Evolutionary conservation across 2,888 invertebrate species (phyloP), one percentile per base, ranked within the genome.

Genomic region (Schrankia costaestrigalis): DNA sequence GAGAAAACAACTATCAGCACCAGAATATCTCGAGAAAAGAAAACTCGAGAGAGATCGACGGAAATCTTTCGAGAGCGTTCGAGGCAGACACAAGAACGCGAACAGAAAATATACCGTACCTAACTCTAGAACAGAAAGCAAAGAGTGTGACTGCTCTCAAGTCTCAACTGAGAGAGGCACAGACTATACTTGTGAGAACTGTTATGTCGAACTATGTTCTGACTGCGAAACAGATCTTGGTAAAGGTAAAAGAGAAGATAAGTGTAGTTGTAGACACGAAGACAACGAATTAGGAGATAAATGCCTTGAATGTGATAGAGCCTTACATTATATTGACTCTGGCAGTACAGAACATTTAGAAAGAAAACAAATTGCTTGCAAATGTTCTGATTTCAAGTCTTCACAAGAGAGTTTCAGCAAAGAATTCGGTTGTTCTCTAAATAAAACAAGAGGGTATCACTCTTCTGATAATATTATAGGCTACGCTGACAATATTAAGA

Each of bases 11-110:
- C 90, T 93, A 32, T 94, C 94, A 13, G 96, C 96, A 0, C 97
- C 97, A 0, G 96, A 97, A 56, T 97, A 97, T 75, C 86, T 97
- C 40, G 97, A 97, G 70, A 93, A 94, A 51, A 89, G 97, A 14
- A 95, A 95, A 68, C 89, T 93, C 32, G 93, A 93, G 55, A 86
- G 92, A 28, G 92, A 93, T 30, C 89, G 93, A 59, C 77, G 92
- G 50, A 91, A 91, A 64, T 90, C 91, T 1, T 87, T 84, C 31
- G 92, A 92, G 66, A 90, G 89, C 26, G 72, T 89, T 24, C 75
- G 90, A 56, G 89, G 89, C 7, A 85, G 92, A 48, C 74, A 92
- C 5, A 90, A 91, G 58, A 92, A 91, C 64, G 77, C 80, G 1
- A 85, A 90, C 33, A 90, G 82, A 36, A 84, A 84, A 57, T 75